A percentile compares a stretch with the other conserved stretches of the same genome.
Evolutionary conservation across 2,888 invertebrate species (phyloP).

Genomic region (Melikaiella ostensackeni): DNA sequence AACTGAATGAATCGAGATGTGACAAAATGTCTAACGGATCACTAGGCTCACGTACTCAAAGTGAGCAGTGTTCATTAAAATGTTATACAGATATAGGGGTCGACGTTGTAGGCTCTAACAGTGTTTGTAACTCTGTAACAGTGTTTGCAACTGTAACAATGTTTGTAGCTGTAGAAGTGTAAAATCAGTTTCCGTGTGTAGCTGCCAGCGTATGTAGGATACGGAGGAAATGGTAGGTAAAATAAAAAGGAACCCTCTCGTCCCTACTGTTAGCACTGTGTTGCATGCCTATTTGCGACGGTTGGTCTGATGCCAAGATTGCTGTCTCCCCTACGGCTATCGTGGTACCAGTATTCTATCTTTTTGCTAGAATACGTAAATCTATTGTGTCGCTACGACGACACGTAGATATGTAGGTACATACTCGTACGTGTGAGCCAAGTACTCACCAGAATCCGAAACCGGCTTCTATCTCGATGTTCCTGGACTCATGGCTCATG

Average conservation of each 20-base stretch:
- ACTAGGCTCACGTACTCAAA: slow-evolving; percentile 1
- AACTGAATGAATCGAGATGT: background rate
- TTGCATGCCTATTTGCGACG: slow-evolving; percentile 70
- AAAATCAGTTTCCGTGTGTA: slow-evolving; percentile 38
- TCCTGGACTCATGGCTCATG: slow-evolving; percentile 33
- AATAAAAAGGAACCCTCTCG: slow-evolving; percentile 33
- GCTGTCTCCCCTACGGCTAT: slow-evolving; percentile 68
- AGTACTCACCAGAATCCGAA: slow-evolving; percentile 54
- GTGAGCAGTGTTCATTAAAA: slow-evolving; percentile 34
- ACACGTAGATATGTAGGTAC: slow-evolving; percentile 55
- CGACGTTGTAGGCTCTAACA: background rate
- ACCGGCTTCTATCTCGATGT: slow-evolving; percentile 43
- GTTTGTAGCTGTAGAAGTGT: slow-evolving; percentile 33
- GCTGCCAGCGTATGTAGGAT: slow-evolving; percentile 1
- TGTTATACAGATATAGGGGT: background rate
- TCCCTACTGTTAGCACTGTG: slow-evolving; percentile 35
- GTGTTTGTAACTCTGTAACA: background rate
- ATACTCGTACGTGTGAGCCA: slow-evolving; percentile 65
- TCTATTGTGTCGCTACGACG: slow-evolving; percentile 69
- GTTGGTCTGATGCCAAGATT: slow-evolving; percentile 74
- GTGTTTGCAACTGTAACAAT: slow-evolving; percentile 14
- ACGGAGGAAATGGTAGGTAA: slow-evolving; percentile 31
- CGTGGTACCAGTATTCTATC: slow-evolving; percentile 68
- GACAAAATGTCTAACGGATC: slow-evolving; percentile 12
- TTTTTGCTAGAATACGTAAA: slow-evolving; percentile 73